Evolutionary conservation across 2,797 vertebrate genomes (phyloP), one percentile per base, ranked within the genome.

Genomic region (Tenualosa thibaudeaui): DNA sequence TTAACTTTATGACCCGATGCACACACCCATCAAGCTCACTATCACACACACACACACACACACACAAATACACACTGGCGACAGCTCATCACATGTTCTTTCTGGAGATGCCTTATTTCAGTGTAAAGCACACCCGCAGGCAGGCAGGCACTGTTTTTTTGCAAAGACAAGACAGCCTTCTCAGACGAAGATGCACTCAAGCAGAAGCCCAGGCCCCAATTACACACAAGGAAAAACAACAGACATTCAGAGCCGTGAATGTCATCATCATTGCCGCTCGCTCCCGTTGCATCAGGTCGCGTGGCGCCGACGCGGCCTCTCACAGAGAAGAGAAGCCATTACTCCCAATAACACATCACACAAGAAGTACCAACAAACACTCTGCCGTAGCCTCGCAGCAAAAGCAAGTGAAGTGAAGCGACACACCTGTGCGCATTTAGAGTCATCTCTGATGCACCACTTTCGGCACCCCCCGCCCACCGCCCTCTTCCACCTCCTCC

Each of bases 1-100:
- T 58, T 58, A 60, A 53, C 43, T 81, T 71, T 75, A 78, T 54
- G 17, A 87, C 84, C 84, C 82, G 83, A 71, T 15, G 26, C 12
- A 17, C 65, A 71, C 65, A 71, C 65, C 26, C 65, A 71, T 13
- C n/a, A 26, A 65, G 15, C 31, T 17, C 31, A 40, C 24, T 37
- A 7, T 17, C 65, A 71, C 65, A 71, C 31, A 71, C 65, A 71
- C 26, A 17, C 12, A 71, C 65, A 71, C 31, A 75, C 31, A 75
- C 31, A 75, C 31, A 75, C 68, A 68, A 24, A 26, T 8, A 68
- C 46, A 46, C 46, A 7, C 65, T 5, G 13, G 65, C 17, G 31
- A 31, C 26, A 31, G 31, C 65, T 10, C 26, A 40, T 31, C 31
- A 31, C 37, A 40, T 43, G 37, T 13, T 65, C 62, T 65, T 65